These are phyloP conservation scores for Calonectris borealis DNA, from an alignment of 2,113 vertebrate species.

Conservation along the genomic window DNA sequence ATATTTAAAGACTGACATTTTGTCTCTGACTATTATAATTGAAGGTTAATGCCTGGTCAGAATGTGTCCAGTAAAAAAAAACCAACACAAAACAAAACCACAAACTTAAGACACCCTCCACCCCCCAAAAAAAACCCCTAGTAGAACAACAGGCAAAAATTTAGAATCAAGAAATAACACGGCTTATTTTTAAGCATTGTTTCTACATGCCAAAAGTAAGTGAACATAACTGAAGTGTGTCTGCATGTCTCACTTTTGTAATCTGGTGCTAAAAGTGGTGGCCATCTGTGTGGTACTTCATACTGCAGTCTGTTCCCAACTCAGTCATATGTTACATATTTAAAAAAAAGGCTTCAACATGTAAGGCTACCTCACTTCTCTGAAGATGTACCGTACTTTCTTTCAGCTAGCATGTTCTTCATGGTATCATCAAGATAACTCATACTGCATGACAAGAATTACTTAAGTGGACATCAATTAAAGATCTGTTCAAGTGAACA, in stretches of 20 bases:
- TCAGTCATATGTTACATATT: constrained; percentile 47
- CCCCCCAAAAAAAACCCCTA: background rate
- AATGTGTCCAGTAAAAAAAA: background rate
- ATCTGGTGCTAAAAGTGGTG: constrained; percentile 56
- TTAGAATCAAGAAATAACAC: background rate
- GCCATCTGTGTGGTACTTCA: constrained; percentile 58
- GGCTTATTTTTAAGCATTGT: constrained; percentile 58
- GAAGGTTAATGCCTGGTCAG: constrained; percentile 3
- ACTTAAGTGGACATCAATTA: background rate
- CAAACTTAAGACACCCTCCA: background rate
- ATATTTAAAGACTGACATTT: constrained; percentile 49
- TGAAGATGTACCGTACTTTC: background rate
- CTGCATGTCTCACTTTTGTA: constrained; percentile 64
- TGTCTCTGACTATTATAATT: background rate
- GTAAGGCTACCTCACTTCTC: background rate
- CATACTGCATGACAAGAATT: background rate
- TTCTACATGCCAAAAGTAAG: constrained; percentile 49
- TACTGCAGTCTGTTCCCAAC: constrained; percentile 58
- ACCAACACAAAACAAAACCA: background rate
- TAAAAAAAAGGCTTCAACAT: background rate
- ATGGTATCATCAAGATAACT: background rate
- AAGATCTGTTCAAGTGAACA: background rate
- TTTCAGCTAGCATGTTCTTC: background rate
- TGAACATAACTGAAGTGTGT: constrained; percentile 50
- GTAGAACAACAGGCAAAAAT: background rate